Conservation (phyloP, 2,797 vertebrate genomes). For the Tinamus major region DNA sequence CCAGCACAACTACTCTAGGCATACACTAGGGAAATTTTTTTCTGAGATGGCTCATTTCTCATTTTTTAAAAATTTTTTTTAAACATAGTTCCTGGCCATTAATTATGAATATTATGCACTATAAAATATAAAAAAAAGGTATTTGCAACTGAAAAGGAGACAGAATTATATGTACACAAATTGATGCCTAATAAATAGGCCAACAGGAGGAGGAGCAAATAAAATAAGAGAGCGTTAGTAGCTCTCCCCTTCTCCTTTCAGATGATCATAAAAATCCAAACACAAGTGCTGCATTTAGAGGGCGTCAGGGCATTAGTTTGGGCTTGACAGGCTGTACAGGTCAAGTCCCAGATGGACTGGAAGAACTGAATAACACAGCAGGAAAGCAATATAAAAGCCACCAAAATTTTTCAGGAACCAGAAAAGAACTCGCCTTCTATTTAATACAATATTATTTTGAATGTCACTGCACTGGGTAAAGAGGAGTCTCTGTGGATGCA, state of each 20-base stretch:
- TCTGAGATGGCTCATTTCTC: not conserved
- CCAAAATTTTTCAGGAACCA: not conserved
- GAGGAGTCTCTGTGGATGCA: not conserved
- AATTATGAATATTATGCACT: not conserved
- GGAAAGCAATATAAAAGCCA: not conserved
- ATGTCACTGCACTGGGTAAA: not conserved
- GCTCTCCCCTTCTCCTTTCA: not conserved
- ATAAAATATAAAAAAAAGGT: not conserved
- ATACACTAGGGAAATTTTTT: not conserved
- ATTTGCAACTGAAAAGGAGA: not conserved
- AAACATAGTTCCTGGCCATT: not conserved
- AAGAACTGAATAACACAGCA: slow-evolving; percentile 1
- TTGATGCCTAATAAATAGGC: not conserved
- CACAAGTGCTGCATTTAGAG: not conserved
- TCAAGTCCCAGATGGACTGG: slow-evolving; percentile 39
- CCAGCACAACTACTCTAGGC: not conserved
- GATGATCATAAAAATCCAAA: not conserved
- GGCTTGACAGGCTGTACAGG: slow-evolving; percentile 10
- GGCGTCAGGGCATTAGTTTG: not conserved
- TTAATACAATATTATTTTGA: rapidly evolving
- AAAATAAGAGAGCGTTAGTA: not conserved
- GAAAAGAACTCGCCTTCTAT: not conserved
- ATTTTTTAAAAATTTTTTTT: not conserved
- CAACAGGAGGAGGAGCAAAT: not conserved
- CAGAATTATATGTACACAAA: rapidly evolving